These are phyloP conservation scores for Probosciger aterrimus DNA, from an alignment of 2,113 vertebrate genomes.

Conservation along the genomic window DNA sequence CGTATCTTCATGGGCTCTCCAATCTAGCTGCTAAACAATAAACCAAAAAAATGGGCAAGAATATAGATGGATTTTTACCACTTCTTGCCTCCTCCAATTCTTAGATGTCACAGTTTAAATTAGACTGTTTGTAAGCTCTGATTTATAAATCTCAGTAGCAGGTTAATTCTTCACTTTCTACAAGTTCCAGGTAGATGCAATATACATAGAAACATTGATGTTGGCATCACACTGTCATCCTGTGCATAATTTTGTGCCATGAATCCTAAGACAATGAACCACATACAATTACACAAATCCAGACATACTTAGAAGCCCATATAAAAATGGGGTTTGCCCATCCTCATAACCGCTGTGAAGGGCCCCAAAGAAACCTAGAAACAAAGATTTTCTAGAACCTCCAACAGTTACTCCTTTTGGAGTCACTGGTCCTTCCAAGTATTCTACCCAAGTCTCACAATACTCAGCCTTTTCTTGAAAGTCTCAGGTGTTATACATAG, in stretches of 20 bases:
- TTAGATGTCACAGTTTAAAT: not conserved
- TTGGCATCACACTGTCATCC: not conserved
- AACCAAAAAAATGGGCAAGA: not conserved
- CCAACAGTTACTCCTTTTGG: not conserved
- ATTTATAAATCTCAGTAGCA: not conserved
- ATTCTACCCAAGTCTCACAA: not conserved
- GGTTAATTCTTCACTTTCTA: not conserved
- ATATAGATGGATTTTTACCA: not conserved
- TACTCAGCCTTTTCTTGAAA: not conserved
- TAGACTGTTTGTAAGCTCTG: not conserved
- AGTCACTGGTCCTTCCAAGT: not conserved
- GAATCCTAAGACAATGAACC: not conserved
- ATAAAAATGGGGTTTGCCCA: not conserved
- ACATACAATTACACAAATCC: not conserved
- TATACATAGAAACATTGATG: not conserved
- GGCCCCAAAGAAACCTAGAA: not conserved
- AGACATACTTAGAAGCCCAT: not conserved
- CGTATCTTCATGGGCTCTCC: not conserved
- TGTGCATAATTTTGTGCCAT: not conserved
- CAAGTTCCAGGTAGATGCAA: not conserved
- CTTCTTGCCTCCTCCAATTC: not conserved
- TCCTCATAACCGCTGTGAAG: not conserved
- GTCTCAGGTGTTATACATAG: not conserved
- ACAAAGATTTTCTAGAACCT: not conserved
- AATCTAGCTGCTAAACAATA: not conserved